Conservation (phyloP, 2,888 invertebrate species). For the Drosophila neotestacea region DNA sequence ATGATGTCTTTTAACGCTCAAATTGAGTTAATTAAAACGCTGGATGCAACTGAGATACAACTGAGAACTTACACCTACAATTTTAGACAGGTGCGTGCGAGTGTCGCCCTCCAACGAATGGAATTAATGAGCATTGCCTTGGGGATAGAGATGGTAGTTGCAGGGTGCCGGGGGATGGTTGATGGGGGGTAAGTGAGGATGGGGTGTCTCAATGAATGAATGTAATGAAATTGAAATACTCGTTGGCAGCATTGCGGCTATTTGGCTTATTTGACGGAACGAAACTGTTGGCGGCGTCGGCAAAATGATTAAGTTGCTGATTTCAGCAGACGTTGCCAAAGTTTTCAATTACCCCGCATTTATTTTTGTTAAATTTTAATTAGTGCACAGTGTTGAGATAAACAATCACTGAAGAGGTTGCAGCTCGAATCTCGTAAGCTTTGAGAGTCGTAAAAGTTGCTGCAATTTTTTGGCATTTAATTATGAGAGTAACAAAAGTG, state of each 20-base stretch:
- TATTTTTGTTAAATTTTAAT: conserved; percentile 79
- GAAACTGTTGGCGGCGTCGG: conserved; percentile 17
- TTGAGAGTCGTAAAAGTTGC: not conserved
- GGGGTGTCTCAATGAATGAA: conserved; percentile 44
- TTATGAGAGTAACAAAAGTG: not conserved
- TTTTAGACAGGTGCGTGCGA: conserved; percentile 58
- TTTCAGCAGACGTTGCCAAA: conserved; percentile 62
- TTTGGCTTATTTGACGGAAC: conserved; percentile 38
- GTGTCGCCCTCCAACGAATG: conserved; percentile 48
- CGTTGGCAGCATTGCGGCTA: conserved; percentile 49
- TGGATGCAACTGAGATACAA: conserved; percentile 38
- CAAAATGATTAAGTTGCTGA: conserved; percentile 69
- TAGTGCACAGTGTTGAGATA: conserved; percentile 47
- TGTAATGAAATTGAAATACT: conserved; percentile 72
- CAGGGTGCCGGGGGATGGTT: conserved; percentile 2
- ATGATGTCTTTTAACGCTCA: conserved; percentile 78
- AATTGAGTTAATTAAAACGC: conserved; percentile 79
- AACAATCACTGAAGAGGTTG: conserved; percentile 9
- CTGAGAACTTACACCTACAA: conserved; percentile 28
- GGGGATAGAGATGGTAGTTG: not conserved
- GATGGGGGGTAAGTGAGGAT: not conserved
- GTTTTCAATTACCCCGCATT: conserved; percentile 80
- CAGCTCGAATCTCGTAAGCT: conserved; percentile 8
- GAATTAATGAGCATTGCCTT: conserved; percentile 72
- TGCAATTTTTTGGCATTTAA: conserved; percentile 5